Conservation (phyloP, 2,888 invertebrate genomes). For the Patella pellucida region DNA sequence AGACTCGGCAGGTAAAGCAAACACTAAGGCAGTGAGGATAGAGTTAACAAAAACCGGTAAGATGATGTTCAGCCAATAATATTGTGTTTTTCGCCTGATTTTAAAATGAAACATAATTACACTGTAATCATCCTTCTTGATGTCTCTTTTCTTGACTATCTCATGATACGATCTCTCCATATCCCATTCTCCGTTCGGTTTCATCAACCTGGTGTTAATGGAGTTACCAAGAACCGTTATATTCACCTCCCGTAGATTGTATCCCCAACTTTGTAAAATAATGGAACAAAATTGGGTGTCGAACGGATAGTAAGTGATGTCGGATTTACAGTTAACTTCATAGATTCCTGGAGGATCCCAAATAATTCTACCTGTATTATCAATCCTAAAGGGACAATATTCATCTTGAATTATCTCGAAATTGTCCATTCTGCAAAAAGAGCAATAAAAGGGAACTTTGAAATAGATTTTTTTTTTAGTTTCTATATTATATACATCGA, state of each 20-base stretch:
- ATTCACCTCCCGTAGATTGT: constrained; percentile 29
- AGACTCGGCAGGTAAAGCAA: constrained; percentile 38
- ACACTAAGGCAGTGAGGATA: constrained; percentile 38
- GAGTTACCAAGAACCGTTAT: constrained; percentile 6
- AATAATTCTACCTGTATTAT: constrained; percentile 18
- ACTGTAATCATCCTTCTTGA: constrained; percentile 17
- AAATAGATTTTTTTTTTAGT: no score
- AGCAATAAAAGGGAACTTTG: background rate
- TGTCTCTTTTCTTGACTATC: background rate
- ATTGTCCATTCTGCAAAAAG: background rate
- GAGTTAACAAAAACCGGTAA: constrained; percentile 41
- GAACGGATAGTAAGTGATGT: constrained; percentile 40
- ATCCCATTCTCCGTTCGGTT: constrained; percentile 24
- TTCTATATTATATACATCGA: no score
- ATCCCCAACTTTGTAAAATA: constrained; percentile 28
- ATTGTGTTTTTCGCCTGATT: constrained; percentile 30
- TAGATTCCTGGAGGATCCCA: constrained; percentile 41
- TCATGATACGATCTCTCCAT: background rate
- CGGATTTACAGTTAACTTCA: constrained; percentile 33
- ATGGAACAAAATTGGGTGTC: constrained; percentile 34
- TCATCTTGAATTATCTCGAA: constrained; percentile 20
- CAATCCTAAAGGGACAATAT: constrained; percentile 30
- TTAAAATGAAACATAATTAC: constrained; percentile 25
- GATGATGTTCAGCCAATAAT: constrained; percentile 37
- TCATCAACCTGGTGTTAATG: background rate